A percentile compares a stretch with the other conserved stretches of the same genome.
phyloP scores from a whole-genome alignment of 2,113 vertebrate genomes.

The Rhinoptilus africanus region DNA sequence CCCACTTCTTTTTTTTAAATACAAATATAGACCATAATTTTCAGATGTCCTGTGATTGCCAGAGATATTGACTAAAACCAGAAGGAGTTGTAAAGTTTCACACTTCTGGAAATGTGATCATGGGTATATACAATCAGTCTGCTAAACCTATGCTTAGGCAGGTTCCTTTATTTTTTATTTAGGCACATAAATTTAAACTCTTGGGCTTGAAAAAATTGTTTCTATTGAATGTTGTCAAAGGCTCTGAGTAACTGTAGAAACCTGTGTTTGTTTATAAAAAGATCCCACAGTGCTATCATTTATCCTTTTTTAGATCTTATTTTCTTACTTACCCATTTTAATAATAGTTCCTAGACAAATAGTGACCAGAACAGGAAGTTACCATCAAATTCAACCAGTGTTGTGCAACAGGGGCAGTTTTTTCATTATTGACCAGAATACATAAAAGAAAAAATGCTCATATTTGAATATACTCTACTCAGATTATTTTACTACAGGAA shows the following conservation, averaged over 20 bases:
- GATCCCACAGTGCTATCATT: not conserved
- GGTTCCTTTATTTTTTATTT: not conserved
- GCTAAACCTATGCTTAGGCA: not conserved
- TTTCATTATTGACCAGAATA: not conserved
- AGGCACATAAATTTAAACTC: not conserved
- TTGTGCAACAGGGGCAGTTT: not conserved
- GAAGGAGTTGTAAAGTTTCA: not conserved
- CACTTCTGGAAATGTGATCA: not conserved
- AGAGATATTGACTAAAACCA: not conserved
- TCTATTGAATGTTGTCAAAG: not conserved
- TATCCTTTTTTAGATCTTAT: not conserved
- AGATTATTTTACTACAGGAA: not conserved
- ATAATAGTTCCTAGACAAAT: not conserved
- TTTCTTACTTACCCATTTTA: not conserved
- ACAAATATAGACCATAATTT: not conserved
- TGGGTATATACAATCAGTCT: not conserved
- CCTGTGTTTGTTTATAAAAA: not conserved
- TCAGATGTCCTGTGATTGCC: not conserved
- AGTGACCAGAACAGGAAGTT: not conserved
- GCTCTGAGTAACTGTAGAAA: not conserved
- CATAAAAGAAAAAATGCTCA: not conserved
- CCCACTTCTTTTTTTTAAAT: not conserved
- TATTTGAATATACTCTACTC: not conserved
- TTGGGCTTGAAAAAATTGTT: not conserved
- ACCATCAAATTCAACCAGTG: not conserved